A percentile compares a stretch with the other conserved stretches of the same genome.
These are phyloP conservation scores for Stenopsyche tienmushanensis DNA, from an alignment of 1,140 invertebrate species.

Conservation along the genomic window DNA sequence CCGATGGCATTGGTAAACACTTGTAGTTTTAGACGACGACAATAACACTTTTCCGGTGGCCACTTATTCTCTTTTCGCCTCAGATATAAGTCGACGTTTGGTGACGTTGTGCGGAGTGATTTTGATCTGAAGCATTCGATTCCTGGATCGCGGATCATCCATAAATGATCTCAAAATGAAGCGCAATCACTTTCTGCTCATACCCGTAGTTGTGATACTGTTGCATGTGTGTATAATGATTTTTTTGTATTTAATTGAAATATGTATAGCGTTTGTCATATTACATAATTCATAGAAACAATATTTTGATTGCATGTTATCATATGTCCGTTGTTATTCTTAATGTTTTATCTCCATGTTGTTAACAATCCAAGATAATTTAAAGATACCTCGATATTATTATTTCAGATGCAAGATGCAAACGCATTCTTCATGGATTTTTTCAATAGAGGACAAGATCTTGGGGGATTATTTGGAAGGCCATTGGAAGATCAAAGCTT, in stretches of 20 bases:
- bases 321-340: neutral
- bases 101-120: neutral
- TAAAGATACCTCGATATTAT: neutral
- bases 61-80: neutral
- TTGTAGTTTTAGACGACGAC: neutral
- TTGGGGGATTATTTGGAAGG: neutral
- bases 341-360: neutral
- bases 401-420: neutral
- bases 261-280: neutral
- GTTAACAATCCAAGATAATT: too few relatives aligned
- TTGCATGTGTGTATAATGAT: neutral
- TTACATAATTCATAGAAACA: neutral
- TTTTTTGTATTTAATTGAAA: neutral
- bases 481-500: neutral
- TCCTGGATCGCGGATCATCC: neutral
- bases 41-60: neutral
- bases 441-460: constrained; percentile 2
- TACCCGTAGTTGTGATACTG: neutral
- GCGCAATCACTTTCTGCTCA: neutral
- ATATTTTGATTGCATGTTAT: neutral
- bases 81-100: neutral
- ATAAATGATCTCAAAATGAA: neutral
- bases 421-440: neutral
- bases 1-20: neutral
- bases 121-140: neutral